Evolutionary conservation across 1,140 invertebrate genomes (phyloP).

Genomic region (Reticulitermes speratus): DNA sequence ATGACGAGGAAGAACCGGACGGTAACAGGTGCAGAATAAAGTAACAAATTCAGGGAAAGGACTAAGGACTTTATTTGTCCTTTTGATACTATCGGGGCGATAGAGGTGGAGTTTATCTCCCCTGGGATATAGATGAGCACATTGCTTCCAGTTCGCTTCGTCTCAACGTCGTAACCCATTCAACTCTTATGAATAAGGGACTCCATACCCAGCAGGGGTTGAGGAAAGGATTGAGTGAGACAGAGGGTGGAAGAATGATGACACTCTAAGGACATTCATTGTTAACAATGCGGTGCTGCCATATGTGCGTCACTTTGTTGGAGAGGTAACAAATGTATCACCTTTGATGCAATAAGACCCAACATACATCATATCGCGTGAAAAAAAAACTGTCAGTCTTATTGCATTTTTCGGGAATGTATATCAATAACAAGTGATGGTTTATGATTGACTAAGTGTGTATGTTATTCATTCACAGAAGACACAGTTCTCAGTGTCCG

Average conservation of each 20-base stretch:
- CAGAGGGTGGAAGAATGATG: neutral
- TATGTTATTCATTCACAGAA: too few relatives aligned
- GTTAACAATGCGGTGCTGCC: neutral
- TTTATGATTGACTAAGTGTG: too few relatives aligned
- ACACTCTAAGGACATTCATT: neutral
- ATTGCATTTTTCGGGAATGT: too few relatives aligned
- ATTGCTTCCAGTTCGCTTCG: slow-evolving; percentile 4
- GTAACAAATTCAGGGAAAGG: neutral
- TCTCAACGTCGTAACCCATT: neutral
- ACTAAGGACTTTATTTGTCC: slow-evolving; percentile 13
- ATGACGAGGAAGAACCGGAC: neutral
- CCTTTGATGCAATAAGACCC: neutral
- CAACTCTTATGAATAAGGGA: neutral
- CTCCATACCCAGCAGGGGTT: slow-evolving; percentile 7
- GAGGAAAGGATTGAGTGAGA: neutral
- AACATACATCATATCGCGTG: too few relatives aligned
- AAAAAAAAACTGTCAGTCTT: too few relatives aligned
- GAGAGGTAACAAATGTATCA: neutral
- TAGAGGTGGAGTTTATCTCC: neutral
- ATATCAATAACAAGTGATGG: too few relatives aligned
- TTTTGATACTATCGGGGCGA: neutral
- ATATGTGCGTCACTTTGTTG: neutral
- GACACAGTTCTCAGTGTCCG: too few relatives aligned
- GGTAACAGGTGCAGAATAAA: slow-evolving; percentile 4
- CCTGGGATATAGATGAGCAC: neutral